phyloP scores from a whole-genome alignment of 2,113 vertebrate species.

The Phalacrocorax aristotelis region DNA sequence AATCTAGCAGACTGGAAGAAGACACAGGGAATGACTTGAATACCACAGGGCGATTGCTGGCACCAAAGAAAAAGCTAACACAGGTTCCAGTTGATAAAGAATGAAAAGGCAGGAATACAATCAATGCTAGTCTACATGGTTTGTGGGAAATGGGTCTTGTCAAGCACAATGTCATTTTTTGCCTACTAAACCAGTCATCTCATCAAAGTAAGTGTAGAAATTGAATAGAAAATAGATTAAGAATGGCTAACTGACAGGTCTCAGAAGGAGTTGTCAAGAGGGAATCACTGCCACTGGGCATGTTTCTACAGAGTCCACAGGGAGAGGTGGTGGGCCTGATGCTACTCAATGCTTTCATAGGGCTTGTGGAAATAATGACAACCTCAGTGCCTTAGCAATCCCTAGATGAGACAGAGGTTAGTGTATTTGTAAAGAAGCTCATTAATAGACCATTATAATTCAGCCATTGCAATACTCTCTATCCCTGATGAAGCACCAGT shows the following conservation, averaged over 20 bases:
- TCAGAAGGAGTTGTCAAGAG: not conserved
- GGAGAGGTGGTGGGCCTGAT: not conserved
- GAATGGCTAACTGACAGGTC: not conserved
- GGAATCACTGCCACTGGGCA: not conserved
- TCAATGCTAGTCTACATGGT: not conserved
- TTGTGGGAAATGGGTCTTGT: not conserved
- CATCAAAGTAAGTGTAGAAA: not conserved
- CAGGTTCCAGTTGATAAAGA: slow-evolving; percentile 1
- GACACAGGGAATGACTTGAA: not conserved
- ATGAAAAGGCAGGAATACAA: not conserved
- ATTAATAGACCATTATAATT: not conserved
- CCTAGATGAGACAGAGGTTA: not conserved
- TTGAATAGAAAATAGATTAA: not conserved
- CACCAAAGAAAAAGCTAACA: not conserved
- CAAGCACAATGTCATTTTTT: not conserved
- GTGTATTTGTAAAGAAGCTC: not conserved
- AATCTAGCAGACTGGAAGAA: not conserved
- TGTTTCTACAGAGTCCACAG: not conserved
- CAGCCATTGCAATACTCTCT: not conserved
- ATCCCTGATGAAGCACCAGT: not conserved
- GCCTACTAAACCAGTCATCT: not conserved
- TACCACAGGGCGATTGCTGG: not conserved
- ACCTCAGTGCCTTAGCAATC: not conserved
- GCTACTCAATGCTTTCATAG: not conserved
- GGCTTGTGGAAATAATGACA: not conserved